Base-by-base conservation (phyloP, 1,140 invertebrate genomes). In the Pseudoatta argentina region DNA sequence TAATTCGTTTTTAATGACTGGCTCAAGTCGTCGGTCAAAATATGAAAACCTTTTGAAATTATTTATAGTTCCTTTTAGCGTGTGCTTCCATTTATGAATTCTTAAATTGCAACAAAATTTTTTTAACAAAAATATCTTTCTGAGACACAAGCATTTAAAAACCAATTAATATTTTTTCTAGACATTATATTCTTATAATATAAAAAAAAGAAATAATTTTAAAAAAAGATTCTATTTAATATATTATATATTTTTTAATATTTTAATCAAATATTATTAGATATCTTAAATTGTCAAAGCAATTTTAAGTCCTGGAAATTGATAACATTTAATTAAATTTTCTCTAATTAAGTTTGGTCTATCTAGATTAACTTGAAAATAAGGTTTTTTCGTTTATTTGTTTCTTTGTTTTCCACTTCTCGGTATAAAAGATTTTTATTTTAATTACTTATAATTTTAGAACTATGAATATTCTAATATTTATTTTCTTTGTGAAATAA, bases 1-100 rank as follows among this genome's bases (percentile, higher is more conserved):
- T 78, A 78, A 78, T 64, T 14, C 6, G 8, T 44, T 78, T 78
- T 30, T 34, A 39, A 63, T n/a, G 10, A 51, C 18, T 64, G 44
- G 4, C 39, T 18, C 59, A 14, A 78, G 14, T 79, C 1, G 30
- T 39, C 10, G 30, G n/a, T 2, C 30, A 79, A 67, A n/a, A 10
- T n/a, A 34, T 8, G n/a, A 53, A 27, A 71, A 57, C 10, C 7
- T 24, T 44, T 44, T 18, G 16, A 10, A 14, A 78, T 44, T 27
- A 71, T 71, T 55, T 64, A 55, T 48, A 69, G 7, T 8, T 57
- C 12, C 8, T 53, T 4, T n/a, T 44, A 44, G 10, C 10, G 16
- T 18, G 0, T 44, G 12, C 1, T 59, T 44, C 14, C n/a, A 44
- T 71, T 24, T 18, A 69, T n/a, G 51, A 57, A 44, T 24, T 81